Conservation (phyloP, 2,888 invertebrate genomes). For the Slavum lentiscoides region DNA sequence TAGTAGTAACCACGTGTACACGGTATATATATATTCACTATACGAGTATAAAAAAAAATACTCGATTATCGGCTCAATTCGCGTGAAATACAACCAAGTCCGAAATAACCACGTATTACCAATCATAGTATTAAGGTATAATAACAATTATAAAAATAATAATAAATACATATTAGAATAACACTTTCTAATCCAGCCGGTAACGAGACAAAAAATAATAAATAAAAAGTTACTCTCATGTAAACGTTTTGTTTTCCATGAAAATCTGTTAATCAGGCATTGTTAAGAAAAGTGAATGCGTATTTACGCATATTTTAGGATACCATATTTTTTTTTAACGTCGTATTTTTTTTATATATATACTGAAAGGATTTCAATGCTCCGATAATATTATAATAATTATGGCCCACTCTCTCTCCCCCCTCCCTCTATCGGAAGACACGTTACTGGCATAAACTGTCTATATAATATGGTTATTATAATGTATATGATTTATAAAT, state of each 20-base stretch:
- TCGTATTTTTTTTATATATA: neutral
- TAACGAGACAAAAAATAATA: too few species aligned
- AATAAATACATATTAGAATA: neutral
- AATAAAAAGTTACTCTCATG: conserved; percentile 21
- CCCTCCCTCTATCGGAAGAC: too few species aligned
- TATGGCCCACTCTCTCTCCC: neutral
- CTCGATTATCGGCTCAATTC: too few species aligned
- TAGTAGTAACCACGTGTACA: too few species aligned
- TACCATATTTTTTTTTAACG: neutral
- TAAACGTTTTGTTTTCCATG: conserved; percentile 28
- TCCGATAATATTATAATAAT: neutral
- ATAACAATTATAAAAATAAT: neutral
- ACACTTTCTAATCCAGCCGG: conserved; percentile 30
- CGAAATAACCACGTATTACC: too few species aligned
- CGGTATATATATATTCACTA: too few species aligned
- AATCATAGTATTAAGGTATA: neutral
- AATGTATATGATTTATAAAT: too few species aligned
- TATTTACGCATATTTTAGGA: conserved; percentile 1
- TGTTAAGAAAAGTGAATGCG: conserved; percentile 38
- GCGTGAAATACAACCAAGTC: too few species aligned
- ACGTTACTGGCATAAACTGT: too few species aligned
- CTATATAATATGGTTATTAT: too few species aligned
- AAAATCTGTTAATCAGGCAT: conserved; percentile 35
- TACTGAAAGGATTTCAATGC: neutral
- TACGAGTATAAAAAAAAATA: too few species aligned